Conservation (phyloP, 2,797 vertebrate genomes). For the Chelon labrosus region DNA sequence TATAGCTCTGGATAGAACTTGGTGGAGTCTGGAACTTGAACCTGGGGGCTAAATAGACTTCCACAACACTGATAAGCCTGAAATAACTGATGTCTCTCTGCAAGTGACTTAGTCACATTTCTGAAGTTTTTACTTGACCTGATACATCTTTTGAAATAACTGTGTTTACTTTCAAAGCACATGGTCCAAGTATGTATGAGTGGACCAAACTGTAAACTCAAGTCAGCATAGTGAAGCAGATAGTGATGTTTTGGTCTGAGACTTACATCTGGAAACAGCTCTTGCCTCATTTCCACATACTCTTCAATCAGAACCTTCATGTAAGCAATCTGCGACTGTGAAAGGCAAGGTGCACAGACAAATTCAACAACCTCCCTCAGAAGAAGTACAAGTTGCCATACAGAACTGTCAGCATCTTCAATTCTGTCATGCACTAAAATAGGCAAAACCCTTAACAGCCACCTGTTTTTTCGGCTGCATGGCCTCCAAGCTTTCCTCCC, state of each 20-base stretch:
- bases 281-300: too few species aligned
- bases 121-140: constrained; percentile 46
- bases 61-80: constrained; percentile 8
- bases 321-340: constrained; percentile 32
- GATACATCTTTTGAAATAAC: constrained; percentile 43
- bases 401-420: too few species aligned
- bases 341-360: too few species aligned
- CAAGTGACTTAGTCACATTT: too few species aligned
- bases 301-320: constrained; percentile 38
- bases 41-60: constrained; percentile 27
- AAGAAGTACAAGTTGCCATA: too few species aligned
- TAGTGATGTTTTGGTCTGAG: constrained; percentile 42
- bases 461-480: too few species aligned
- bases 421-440: too few species aligned
- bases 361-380: too few species aligned
- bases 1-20: too few species aligned
- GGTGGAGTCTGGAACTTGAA: constrained; percentile 36
- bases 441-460: too few species aligned
- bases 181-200: constrained; percentile 46
- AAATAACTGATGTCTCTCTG: constrained; percentile 27
- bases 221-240: constrained; percentile 46
- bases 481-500: too few species aligned
- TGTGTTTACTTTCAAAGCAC: constrained; percentile 40
- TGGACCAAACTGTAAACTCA: constrained; percentile 48
- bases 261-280: too few species aligned